Evolutionary conservation across 2,113 vertebrate species (phyloP).

Genomic region (Saimiri boliviensis): DNA sequence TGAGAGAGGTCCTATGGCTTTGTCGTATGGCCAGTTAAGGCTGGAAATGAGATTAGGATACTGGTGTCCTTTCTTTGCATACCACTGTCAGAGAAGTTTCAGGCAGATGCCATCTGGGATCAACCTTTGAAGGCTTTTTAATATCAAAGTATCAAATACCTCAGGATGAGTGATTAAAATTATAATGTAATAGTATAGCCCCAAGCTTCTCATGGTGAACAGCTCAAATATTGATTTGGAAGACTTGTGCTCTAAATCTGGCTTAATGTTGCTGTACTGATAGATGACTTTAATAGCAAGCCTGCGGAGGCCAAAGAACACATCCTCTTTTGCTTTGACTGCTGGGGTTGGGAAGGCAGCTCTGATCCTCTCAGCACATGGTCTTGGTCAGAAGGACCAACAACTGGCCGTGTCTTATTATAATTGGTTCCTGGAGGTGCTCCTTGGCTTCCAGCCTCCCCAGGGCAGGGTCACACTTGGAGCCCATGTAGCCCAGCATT

Average conservation of each 20-base stretch:
- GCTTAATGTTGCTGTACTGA: background rate
- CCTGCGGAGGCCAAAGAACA: background rate
- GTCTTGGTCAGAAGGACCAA: background rate
- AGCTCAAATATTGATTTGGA: background rate
- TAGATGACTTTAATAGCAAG: background rate
- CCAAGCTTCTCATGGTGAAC: background rate
- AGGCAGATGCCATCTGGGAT: background rate
- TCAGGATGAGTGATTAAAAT: background rate
- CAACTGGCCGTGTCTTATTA: background rate
- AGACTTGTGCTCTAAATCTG: background rate
- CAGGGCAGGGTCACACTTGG: background rate
- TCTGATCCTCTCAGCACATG: background rate
- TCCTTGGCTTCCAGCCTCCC: background rate
- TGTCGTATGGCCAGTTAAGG: background rate
- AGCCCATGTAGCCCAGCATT: background rate
- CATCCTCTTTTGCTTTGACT: background rate
- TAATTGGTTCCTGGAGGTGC: background rate
- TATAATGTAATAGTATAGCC: background rate
- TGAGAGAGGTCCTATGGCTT: background rate
- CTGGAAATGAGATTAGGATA: background rate
- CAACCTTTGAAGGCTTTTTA: background rate
- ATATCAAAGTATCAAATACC: background rate
- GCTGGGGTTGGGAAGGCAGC: background rate
- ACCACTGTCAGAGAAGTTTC: background rate
- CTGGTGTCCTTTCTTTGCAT: background rate